Conservation (phyloP, 2,888 invertebrate species). For the Clanis bilineata region DNA sequence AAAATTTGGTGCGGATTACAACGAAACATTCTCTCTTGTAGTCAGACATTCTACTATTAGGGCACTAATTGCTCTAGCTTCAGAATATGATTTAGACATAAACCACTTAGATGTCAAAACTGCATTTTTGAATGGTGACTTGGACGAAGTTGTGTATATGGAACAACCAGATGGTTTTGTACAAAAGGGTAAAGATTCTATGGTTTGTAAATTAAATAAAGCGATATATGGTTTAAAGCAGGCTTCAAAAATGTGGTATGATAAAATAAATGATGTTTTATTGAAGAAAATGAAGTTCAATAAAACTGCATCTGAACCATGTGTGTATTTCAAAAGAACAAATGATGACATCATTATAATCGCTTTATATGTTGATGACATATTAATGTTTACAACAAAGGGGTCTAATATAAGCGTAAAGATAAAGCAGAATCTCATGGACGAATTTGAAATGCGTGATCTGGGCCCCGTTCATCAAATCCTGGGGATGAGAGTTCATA, state of each 20-base stretch:
- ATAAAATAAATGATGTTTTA: conserved; percentile 9
- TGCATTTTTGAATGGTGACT: conserved; percentile 19
- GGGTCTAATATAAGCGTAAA: conserved; percentile 17
- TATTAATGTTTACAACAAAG: conserved; percentile 21
- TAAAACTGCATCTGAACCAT: conserved; percentile 19
- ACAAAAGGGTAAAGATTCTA: conserved; percentile 6
- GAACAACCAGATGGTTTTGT: conserved; percentile 16
- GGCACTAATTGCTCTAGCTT: conserved; percentile 18
- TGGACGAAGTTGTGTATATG: conserved; percentile 17
- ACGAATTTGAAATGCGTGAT: conserved; percentile 20
- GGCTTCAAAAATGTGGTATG: neutral
- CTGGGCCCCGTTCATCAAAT: conserved; percentile 22
- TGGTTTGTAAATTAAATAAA: conserved; percentile 20
- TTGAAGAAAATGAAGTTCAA: too few relatives aligned
- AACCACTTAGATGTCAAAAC: conserved; percentile 8
- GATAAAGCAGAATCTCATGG: conserved; percentile 5
- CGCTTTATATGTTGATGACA: conserved; percentile 25
- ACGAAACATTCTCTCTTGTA: conserved; percentile 17
- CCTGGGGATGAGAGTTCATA: conserved; percentile 23
- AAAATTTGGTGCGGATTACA: conserved; percentile 15
- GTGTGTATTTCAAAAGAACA: conserved; percentile 18
- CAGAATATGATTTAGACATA: conserved; percentile 1
- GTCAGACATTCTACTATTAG: conserved; percentile 14
- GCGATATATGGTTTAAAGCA: conserved; percentile 24
- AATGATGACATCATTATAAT: conserved; percentile 11